Base-by-base conservation (phyloP, 2,888 invertebrate genomes). In the Phyllotreta cruciferae region DNA sequence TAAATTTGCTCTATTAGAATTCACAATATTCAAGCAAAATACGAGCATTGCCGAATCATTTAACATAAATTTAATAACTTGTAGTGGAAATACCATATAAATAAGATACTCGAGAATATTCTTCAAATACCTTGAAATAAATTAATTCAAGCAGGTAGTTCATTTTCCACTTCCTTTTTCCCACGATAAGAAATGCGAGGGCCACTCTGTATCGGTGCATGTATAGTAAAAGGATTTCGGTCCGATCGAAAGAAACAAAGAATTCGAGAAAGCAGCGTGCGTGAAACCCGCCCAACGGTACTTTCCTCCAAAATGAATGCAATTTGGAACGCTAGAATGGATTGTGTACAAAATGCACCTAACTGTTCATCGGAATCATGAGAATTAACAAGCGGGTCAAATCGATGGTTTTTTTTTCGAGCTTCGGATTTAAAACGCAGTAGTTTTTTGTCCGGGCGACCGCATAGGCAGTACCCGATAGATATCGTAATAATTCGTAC, bases 271-370 rank as follows among this genome's bases (percentile, higher is more conserved):
- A 52, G 56, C 56, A 56, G 7, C 38, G 36, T 56, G 62, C 62
- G 50, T 56, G 62, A 62, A 62, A 56, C 56, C 38, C 36, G 47
- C 42, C 36, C 24, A 62, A 62, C 62, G 62, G 62, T 62, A 62
- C 62, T 56, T 56, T 62, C 10, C 11, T 50, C 41, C 39, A 50
- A 56, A 56, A 62, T 56, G 57, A 62, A 62, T 62, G 62, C 62
- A 62, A 62, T 62, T 62, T 50, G 56, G 50, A 62, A 56, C 62
- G 55, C 39, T 47, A 37, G 41, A 49, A 52, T 38, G 37, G 56
- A 62, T 42, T 56, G 38, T 56, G 44, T 50, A 55, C 50, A 35
- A 56, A 57, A 57, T 57, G 57, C 57, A 57, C 7, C 57, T 57
- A 57, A 50, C 57, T 57, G 50, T 57, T 41, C 39, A 39, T 50